Evolutionary conservation across 2,113 vertebrate species (phyloP).

Genomic region (Campylomormyrus tamandua): DNA sequence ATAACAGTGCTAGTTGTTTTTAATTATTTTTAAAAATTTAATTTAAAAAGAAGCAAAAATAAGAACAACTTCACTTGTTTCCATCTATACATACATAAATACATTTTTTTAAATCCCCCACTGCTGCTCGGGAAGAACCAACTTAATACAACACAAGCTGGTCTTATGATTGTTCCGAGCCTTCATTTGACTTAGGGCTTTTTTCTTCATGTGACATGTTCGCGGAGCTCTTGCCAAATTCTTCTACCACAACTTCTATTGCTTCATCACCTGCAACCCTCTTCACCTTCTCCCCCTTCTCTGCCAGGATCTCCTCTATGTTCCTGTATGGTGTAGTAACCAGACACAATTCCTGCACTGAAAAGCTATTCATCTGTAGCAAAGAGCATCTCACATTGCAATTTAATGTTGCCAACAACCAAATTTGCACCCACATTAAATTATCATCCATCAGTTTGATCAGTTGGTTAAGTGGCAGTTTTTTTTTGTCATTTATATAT

Average conservation of each 20-base stretch:
- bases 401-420: neutral
- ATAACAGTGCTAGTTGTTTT: neutral
- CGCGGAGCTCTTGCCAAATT: constrained; percentile 32
- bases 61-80: neutral
- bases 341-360: neutral
- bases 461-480: neutral
- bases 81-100: neutral
- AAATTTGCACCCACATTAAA: neutral
- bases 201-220: constrained; percentile 25
- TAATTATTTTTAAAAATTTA: neutral
- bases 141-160: neutral
- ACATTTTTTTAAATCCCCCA: neutral
- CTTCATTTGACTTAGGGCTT: neutral
- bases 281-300: constrained; percentile 77
- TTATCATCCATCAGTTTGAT: neutral
- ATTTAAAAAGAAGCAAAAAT: neutral
- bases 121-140: neutral
- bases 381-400: neutral
- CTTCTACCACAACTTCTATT: constrained; percentile 66
- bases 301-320: constrained; percentile 89
- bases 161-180: constrained; percentile 36
- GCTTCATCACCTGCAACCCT: constrained; percentile 60
- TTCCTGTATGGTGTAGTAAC: constrained; percentile 60
- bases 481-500: neutral
- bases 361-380: neutral